Conservation (phyloP, 2,888 invertebrate species). For the Brachyopa scutellaris region DNA sequence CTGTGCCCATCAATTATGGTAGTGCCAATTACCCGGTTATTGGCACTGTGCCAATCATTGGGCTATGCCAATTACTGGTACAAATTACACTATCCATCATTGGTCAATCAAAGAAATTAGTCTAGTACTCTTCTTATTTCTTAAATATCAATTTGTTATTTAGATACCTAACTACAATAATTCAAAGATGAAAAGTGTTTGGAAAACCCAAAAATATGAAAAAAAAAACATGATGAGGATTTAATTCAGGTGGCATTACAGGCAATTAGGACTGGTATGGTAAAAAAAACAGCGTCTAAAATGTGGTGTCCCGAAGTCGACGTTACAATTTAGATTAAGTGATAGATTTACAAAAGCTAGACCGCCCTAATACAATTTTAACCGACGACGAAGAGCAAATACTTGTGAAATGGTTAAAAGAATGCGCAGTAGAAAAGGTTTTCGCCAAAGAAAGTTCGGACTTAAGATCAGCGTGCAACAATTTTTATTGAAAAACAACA, state of each 20-base stretch:
- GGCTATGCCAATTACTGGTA: neutral
- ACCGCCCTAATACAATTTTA: slow-evolving; percentile 15
- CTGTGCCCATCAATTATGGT: no score
- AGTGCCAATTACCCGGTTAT: no score
- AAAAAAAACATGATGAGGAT: neutral
- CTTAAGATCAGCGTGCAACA: neutral
- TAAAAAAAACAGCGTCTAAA: neutral
- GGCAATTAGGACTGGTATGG: neutral
- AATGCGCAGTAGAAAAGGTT: slow-evolving; percentile 7
- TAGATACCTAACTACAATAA: neutral
- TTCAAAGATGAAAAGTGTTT: neutral
- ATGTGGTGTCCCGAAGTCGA: no score
- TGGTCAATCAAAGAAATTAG: no score
- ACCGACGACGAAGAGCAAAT: neutral
- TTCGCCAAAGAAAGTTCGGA: slow-evolving; percentile 4
- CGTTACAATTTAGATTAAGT: slow-evolving; percentile 9
- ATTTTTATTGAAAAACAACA: neutral
- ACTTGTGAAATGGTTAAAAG: slow-evolving; percentile 9
- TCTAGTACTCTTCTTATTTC: neutral
- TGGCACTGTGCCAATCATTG: slow-evolving; percentile 13
- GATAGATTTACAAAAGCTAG: neutral
- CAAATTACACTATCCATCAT: neutral
- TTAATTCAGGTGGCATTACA: neutral
- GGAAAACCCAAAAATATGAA: neutral
- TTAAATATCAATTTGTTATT: neutral